Conservation (phyloP, 2,797 vertebrate genomes). For the Pantherophis alleghaniensis region DNA sequence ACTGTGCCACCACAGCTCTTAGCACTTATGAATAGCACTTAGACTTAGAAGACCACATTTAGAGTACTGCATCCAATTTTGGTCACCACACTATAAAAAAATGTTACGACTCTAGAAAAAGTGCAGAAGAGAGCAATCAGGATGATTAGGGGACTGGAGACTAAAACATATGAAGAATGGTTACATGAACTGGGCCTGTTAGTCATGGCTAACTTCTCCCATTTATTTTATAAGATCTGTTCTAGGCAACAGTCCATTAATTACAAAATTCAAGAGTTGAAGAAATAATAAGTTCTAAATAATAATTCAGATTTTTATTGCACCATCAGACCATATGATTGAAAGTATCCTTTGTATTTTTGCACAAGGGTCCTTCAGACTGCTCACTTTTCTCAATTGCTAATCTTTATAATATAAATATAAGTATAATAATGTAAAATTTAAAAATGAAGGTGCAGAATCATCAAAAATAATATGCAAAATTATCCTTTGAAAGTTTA, state of each 20-base stretch:
- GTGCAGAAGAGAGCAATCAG: too few species aligned
- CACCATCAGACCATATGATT: background rate
- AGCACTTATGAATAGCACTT: background rate
- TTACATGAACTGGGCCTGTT: too few species aligned
- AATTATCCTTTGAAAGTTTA: background rate
- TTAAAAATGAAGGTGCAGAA: background rate
- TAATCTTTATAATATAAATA: background rate
- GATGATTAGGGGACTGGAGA: too few species aligned
- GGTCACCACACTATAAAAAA: too few species aligned
- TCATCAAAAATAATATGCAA: constrained; percentile 10
- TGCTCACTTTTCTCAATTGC: background rate
- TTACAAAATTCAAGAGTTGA: background rate
- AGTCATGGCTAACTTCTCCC: background rate
- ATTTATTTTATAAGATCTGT: background rate
- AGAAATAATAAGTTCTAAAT: background rate
- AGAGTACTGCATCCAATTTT: too few species aligned
- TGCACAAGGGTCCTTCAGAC: background rate
- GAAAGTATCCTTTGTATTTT: background rate
- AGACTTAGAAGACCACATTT: background rate
- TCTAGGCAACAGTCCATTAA: background rate
- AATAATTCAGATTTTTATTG: background rate
- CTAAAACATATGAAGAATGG: too few species aligned
- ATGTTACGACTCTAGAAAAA: too few species aligned
- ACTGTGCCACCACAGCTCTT: too few species aligned
- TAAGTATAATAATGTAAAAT: background rate